Base-by-base conservation (phyloP, 2,888 invertebrate species). In the Achlya flavicornis region DNA sequence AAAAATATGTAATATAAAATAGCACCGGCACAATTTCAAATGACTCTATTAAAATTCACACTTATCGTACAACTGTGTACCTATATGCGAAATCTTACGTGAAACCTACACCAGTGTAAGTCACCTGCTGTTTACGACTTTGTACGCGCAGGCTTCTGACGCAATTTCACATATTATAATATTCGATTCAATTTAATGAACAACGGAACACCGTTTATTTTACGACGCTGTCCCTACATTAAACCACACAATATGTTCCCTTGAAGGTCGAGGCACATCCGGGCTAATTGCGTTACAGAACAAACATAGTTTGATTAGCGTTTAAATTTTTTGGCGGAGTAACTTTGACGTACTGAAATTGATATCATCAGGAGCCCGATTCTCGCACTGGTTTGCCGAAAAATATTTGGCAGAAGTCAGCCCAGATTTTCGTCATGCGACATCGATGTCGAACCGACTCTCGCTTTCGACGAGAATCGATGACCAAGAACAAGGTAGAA, bases 211-310 rank as follows among this genome's bases (percentile, higher is more conserved):
- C 14, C 7, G 16, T 19, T 41, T 43, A 60, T 60, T 60, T 60
- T 43, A 60, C 19, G 53, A 53, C 19, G 43, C 43, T 4, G 7
- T 60, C 43, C 60, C 60, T 43, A 59, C 14, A 60, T 60, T 43
- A 41, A 60, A 43, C 38, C 59, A 38, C 60, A 19, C 38, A 41
- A 59, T 43, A 14, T 43, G 33, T 53, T 65, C 71, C 67, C 68
- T 70, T 67, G 69, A 72, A 71, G 70, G 72, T 57, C 69, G 57
- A 58, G n/a, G 32, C 58, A 65, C 63, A 65, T 70, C 68, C 64
- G 69, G 59, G 26, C 38, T 16, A 41, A 60, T 60, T 41, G 26
- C 12, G 41, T 19, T 16, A 60, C 60, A 12, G 16, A 11, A 12
- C 12, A 7, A 26, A 41, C 16, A 43, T 26, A 41, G 14, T 10